These are phyloP conservation scores for Arctocebus calabarensis DNA, from an alignment of 2,797 vertebrate species.

Conservation along the genomic window DNA sequence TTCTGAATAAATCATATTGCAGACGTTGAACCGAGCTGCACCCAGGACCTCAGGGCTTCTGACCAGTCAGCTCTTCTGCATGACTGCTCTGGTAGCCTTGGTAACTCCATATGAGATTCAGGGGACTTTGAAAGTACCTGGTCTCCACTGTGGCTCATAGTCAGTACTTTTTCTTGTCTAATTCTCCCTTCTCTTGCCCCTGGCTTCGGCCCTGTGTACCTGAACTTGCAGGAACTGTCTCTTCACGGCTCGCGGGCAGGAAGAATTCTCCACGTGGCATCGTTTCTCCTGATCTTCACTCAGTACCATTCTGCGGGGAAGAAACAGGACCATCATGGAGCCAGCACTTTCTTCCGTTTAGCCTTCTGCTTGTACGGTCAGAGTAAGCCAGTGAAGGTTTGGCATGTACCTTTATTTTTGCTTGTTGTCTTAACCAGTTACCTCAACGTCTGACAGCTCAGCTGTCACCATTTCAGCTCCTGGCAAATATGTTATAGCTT, in stretches of 20 bases:
- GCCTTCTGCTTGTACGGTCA: neutral
- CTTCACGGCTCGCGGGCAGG: neutral
- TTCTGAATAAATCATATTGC: neutral
- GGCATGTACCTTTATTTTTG: neutral
- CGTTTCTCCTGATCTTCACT: neutral
- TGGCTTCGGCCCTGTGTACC: neutral
- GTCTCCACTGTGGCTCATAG: neutral
- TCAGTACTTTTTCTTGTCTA: neutral
- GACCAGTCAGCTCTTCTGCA: no score
- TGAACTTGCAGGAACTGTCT: neutral
- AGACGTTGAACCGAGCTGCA: neutral
- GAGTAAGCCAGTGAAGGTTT: neutral
- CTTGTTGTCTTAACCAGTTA: neutral
- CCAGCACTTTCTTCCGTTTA: neutral
- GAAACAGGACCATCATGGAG: neutral
- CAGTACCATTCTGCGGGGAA: no score
- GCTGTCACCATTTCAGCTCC: neutral
- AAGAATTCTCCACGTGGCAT: neutral
- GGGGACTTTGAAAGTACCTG: neutral
- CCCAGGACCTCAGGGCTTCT: neutral
- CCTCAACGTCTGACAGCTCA: neutral
- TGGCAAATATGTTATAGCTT: neutral
- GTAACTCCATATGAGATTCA: neutral
- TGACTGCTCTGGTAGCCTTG: neutral
- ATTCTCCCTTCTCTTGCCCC: neutral